Evolutionary conservation across 2,797 vertebrate species (phyloP), one percentile per base, ranked within the genome.

Genomic region (Cryptoblepharus egeriae): DNA sequence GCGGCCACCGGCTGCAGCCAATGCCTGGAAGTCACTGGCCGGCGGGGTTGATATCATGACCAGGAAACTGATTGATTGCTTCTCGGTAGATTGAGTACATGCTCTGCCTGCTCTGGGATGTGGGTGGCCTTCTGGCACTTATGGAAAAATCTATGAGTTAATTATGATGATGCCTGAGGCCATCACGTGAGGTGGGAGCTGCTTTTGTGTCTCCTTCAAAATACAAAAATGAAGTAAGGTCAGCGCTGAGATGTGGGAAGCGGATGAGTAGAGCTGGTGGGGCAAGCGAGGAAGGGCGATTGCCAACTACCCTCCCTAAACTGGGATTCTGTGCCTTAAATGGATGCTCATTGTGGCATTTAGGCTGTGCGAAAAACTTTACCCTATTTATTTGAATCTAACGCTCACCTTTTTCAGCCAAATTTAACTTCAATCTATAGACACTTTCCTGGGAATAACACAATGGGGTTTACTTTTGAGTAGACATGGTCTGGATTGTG

Each of bases 111-210:
- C 28, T 37, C n/a, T 73, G 49, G 22, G n/a, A 84, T 68, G 70
- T 63, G 35, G 63, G 39, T 79, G 77, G 58, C 72, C 64, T 75
- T 42, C n/a, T 13, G 52, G 70, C 68, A 49, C 63, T 58, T 58
- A 39, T 8, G 71, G 82, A 84, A 84, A 84, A 84, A 84, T 84
- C 82, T 37, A 84, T 84, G 82, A 68, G 49, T 74, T 79, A 79
- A 84, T 84, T 84, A 84, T 61, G 76, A 79, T 60, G 26, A 13
- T 35, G 32, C 63, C 70, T 61, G 9, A 35, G 77, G 77, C 58
- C 30, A 15, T 68, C 70, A 79, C 15, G 13, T 37, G 77, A 79
- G 26, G 11, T 13, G 30, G 16, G 16, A 30, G 74, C 42, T 24
- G 57, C n/a, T 39, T 30, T 26, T 57, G 15, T 58, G 35, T 75